Conservation (phyloP, 2,797 vertebrate species). For the Arrhamphus sclerolepis region DNA sequence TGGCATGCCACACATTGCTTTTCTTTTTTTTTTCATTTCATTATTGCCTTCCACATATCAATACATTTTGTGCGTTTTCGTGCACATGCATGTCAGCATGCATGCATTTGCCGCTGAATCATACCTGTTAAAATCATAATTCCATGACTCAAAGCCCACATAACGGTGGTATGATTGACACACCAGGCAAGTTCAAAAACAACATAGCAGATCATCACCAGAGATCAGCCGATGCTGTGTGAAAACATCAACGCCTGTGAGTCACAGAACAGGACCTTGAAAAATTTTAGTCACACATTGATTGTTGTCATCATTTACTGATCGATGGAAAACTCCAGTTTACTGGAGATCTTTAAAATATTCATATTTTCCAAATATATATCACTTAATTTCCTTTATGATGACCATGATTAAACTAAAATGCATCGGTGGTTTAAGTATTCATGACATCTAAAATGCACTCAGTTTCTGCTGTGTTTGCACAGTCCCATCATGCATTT, state of each 20-base stretch:
- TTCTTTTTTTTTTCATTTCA: slow-evolving; percentile 3
- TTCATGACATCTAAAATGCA: no score
- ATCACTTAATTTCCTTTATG: no score
- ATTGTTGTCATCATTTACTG: slow-evolving; percentile 31
- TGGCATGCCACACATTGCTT: background rate
- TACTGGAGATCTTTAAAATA: background rate
- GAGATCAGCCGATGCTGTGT: slow-evolving; percentile 54
- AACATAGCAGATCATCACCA: slow-evolving; percentile 47
- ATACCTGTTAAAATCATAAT: slow-evolving; percentile 67
- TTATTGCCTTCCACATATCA: slow-evolving; percentile 8
- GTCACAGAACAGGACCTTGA: slow-evolving; percentile 44
- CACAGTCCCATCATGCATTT: slow-evolving; percentile 26
- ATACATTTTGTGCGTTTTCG: slow-evolving; percentile 26
- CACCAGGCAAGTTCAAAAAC: slow-evolving; percentile 64
- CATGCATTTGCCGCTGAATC: slow-evolving; percentile 65
- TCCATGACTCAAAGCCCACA: slow-evolving; percentile 76
- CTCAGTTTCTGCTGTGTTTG: background rate
- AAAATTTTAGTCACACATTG: slow-evolving; percentile 39
- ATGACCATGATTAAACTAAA: no score
- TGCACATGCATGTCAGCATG: slow-evolving; percentile 28
- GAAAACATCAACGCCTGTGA: slow-evolving; percentile 51
- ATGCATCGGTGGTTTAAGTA: no score
- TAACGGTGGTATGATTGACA: slow-evolving; percentile 67
- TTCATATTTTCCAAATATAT: background rate
- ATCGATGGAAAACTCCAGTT: slow-evolving; percentile 15